Percentiles rank a stretch among this genome's conserved stretches.
Evolutionary conservation across 2,797 vertebrate species (phyloP).

Genomic region (Xenops minutus): DNA sequence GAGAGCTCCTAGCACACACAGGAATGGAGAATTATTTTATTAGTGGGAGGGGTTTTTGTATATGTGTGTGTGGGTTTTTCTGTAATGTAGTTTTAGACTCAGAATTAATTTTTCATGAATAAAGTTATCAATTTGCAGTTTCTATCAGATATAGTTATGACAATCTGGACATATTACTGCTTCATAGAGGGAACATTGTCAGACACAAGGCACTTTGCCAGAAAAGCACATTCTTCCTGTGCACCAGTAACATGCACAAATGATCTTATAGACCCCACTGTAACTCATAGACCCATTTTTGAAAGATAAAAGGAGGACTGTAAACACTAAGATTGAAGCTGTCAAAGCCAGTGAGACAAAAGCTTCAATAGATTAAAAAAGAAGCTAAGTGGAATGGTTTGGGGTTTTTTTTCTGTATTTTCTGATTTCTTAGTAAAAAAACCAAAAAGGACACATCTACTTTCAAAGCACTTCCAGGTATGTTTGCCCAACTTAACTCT

Average conservation of each 20-base stretch:
- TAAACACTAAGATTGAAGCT: background rate
- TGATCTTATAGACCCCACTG: background rate
- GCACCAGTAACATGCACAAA: background rate
- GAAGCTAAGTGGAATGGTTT: background rate
- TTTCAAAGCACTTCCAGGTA: background rate
- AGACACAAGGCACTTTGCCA: background rate
- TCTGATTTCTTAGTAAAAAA: background rate
- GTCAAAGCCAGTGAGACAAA: background rate
- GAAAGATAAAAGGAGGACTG: background rate
- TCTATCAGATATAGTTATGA: background rate
- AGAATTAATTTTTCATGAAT: background rate
- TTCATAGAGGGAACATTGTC: background rate
- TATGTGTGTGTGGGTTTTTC: background rate
- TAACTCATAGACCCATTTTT: background rate
- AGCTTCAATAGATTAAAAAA: background rate
- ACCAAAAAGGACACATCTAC: rapidly evolving
- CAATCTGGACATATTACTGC: background rate
- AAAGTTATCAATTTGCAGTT: background rate
- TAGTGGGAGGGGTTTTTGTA: rapidly evolving
- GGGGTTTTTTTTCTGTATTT: rapidly evolving
- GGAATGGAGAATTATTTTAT: background rate
- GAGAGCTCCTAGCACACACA: background rate
- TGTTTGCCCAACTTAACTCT: rapidly evolving
- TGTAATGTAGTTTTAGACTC: background rate
- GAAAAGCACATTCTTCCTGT: background rate